Base-by-base conservation (phyloP, 2,797 vertebrate genomes). In the Chrysocyon brachyurus region DNA sequence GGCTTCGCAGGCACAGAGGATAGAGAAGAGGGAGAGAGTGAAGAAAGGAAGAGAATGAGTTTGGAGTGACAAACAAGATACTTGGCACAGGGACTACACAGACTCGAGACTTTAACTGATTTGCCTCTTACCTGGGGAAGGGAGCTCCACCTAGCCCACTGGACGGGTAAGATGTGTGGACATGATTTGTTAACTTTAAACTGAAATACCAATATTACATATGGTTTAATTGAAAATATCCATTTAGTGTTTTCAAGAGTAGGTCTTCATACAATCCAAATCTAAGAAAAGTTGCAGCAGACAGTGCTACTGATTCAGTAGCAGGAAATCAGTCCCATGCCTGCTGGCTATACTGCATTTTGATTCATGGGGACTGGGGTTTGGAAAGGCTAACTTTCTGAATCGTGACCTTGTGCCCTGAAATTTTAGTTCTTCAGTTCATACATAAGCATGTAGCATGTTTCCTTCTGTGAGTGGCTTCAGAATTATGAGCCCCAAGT, bases 351-450 rank as follows among this genome's bases (percentile, higher is more conserved):
- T 14, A 5, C 14, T 46, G 57, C 46, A 24, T 75, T 79, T 82
- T 33, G 57, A 78, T 66, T 75, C 59, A 61, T 87, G 54, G 46
- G 66, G 10, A 7, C 63, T 31, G 9, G 46, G 21, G 31, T 14
- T 66, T 91, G 57, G 52, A 84, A 93, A 95, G 79, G 81, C 31
- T 56, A 92, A 33, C 17, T 70, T 87, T 46, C 91, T 40, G 54
- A 63, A 24, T 83, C 79, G 17, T 46, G 72, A 95, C 70, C 54
- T 52, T 68, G 63, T 72, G 49, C 26, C 56, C 81, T 31, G 84
- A 81, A 56, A 57, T 86, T 87, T 70, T 52, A 83, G 46, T 66
- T 83, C 59, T 90, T 79, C 24, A 31, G 54, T 70, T 94, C 59
- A n/a, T n/a, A 59, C n/a, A n/a, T 22, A 92, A 96, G 36, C 49